Evolutionary conservation across 2,888 invertebrate genomes (phyloP).

Genomic region (Synergus itoensis): DNA sequence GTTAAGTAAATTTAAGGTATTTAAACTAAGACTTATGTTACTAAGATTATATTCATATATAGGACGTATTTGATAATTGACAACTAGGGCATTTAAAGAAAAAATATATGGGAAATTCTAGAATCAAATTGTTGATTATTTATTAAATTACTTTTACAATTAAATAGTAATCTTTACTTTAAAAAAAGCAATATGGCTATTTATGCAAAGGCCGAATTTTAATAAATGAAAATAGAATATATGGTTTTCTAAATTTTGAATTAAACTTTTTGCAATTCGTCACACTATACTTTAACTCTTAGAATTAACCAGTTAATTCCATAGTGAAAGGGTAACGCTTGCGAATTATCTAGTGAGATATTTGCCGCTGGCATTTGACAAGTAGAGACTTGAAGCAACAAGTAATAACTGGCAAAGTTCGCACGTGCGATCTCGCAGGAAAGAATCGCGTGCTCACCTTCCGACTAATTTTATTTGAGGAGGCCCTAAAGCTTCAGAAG

Average conservation of each 20-base stretch:
- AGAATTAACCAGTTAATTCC: not conserved
- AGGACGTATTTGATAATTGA: not conserved
- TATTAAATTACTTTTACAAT: not conserved
- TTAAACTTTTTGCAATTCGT: too few species aligned
- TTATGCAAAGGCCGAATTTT: too few species aligned
- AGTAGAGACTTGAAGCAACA: not conserved
- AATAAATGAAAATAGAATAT: too few species aligned
- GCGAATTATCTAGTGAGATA: not conserved
- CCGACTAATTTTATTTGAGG: slow-evolving; percentile 31
- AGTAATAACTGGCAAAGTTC: too few species aligned
- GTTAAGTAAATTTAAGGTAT: slow-evolving; percentile 86
- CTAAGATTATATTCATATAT: not conserved
- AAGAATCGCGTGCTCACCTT: slow-evolving; percentile 29
- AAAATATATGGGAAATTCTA: not conserved
- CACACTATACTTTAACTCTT: too few species aligned
- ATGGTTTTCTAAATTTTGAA: too few species aligned
- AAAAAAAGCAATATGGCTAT: too few species aligned
- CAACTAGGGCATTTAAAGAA: not conserved
- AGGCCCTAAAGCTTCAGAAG: not conserved
- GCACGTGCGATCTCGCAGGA: slow-evolving; percentile 26
- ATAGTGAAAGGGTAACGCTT: not conserved
- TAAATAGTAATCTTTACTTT: too few species aligned
- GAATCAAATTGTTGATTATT: not conserved
- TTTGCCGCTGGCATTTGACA: not conserved
- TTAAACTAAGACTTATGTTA: not conserved